Evolutionary conservation across 2,888 invertebrate species (phyloP).

Genomic region (Apodemia duryi): DNA sequence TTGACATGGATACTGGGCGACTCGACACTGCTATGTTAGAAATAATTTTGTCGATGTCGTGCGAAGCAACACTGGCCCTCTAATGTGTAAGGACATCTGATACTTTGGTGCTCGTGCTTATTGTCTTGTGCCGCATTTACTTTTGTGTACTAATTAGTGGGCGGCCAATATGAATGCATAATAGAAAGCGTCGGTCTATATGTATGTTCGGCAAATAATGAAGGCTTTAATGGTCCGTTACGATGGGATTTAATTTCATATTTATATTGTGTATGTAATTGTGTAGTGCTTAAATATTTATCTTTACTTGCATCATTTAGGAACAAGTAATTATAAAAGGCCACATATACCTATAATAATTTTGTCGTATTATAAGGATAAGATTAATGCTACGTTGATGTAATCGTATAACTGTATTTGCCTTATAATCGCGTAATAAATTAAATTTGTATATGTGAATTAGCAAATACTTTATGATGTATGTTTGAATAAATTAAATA

Average conservation of each 20-base stretch:
- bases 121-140: constrained; percentile 66
- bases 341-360: neutral
- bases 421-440: neutral
- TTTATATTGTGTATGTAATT: constrained; percentile 18
- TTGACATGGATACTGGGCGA: constrained; percentile 50
- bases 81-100: constrained; percentile 54
- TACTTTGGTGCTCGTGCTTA: constrained; percentile 45
- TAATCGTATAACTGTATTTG: neutral
- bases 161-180: constrained; percentile 75
- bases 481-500: neutral
- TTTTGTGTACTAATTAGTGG: constrained; percentile 78
- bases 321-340: neutral
- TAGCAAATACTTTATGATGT: neutral
- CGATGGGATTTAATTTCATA: constrained; percentile 51
- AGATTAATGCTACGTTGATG: neutral
- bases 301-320: neutral
- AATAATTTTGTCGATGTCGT: constrained; percentile 44
- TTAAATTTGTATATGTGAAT: neutral
- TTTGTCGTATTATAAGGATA: neutral
- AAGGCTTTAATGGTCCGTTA: constrained; percentile 60
- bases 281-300: neutral
- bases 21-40: constrained; percentile 45
- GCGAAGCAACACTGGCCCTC: constrained; percentile 34
- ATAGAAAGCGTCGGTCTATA: constrained; percentile 73
- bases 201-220: constrained; percentile 73